These are phyloP conservation scores for Mongoloraphidia duomilia DNA, from an alignment of 2,888 invertebrate species.

Conservation along the genomic window DNA sequence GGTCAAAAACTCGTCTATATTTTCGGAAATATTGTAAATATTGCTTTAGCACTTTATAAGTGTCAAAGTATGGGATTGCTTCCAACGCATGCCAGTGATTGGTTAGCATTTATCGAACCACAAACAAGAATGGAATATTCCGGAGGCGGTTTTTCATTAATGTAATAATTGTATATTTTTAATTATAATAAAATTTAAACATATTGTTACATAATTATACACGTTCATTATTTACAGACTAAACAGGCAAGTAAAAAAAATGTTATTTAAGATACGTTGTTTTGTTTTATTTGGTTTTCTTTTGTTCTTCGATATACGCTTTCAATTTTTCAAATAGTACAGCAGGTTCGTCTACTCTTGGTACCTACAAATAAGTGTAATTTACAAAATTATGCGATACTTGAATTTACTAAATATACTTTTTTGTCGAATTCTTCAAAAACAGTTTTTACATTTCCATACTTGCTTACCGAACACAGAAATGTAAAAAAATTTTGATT, in stretches of 20 bases:
- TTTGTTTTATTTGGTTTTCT: conserved; percentile 20
- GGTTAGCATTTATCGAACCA: conserved; percentile 94
- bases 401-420: too few species aligned
- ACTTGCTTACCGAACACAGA: too few species aligned
- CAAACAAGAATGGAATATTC: conserved; percentile 72
- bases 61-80: conserved; percentile 96
- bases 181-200: conserved; percentile 5
- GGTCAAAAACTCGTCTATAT: conserved; percentile 89
- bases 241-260: conserved; percentile 3
- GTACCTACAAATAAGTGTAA: conserved; percentile 48
- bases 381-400: too few species aligned
- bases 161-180: conserved; percentile 25
- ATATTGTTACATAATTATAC: neutral
- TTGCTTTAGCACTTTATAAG: conserved; percentile 86
- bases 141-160: conserved; percentile 62
- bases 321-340: conserved; percentile 55
- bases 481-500: too few species aligned
- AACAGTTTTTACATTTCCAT: too few species aligned
- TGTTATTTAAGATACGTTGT: conserved; percentile 3
- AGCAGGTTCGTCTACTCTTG: conserved; percentile 70
- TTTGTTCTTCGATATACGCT: conserved; percentile 53
- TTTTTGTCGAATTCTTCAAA: too few species aligned
- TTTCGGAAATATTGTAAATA: conserved; percentile 84
- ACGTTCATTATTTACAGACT: too few species aligned
- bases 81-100: conserved; percentile 94